Base-by-base conservation (phyloP, 2,797 vertebrate species). In the Manis pentadactyla region DNA sequence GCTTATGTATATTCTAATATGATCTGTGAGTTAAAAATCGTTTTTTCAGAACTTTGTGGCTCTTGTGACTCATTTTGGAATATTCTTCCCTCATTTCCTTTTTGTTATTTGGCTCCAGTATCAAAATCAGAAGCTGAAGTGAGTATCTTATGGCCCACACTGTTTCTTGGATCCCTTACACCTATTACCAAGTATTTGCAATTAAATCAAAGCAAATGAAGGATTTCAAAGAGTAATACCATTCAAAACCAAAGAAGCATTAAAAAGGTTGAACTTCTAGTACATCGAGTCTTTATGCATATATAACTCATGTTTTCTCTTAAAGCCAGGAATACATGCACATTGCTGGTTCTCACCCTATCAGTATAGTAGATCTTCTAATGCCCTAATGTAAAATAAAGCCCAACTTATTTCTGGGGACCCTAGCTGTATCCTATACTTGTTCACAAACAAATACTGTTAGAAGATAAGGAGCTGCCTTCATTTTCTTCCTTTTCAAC, bases 21-120 rank as follows among this genome's bases (percentile, higher is more conserved):
- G 49, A 90, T 95, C 87, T 18, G 7, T 84, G 77, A 95, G 34
- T 90, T 92, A 87, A 96, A 97, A 93, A 90, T 90, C 12, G 75
- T 51, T 93, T 93, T 92, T 95, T 79, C 90, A 95, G 90, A 96
- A 39, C 63, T 90, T 79, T 93, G 88, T 94, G 86, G 53, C 85
- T 95, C 93, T 96, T 96, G 83, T 95, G 95, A 95, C 74, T 98
- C 97, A 97, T 81, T 96, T 86, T 95, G 51, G 68, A 95, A 97
- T 93, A 85, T 85, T 96, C 68, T 63, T n/a, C 12, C 49, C 63
- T 94, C 94, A 96, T 96, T 95, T 97, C 51, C 77, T 96, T 87
- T 96, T 96, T 97, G 96, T 88, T 97, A 94, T 96, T 95, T 96
- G 87, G 57, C 78, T 90, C 37, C 71, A 89, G 82, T 81, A 95